Evolutionary conservation across 2,797 vertebrate genomes (phyloP).

Genomic region (Simalia tracyae): DNA sequence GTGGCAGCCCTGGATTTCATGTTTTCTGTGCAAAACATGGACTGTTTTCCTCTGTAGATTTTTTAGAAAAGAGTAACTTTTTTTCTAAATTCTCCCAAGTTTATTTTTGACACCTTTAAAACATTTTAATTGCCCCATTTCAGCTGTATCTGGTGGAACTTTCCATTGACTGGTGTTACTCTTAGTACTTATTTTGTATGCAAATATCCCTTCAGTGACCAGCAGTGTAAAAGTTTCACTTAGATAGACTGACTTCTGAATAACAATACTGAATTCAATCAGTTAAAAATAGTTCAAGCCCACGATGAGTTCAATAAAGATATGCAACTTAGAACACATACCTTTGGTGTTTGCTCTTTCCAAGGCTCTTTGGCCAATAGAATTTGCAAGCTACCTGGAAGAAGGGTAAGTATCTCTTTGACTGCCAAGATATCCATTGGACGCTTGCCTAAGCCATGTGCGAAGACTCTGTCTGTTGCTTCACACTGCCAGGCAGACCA

Average conservation of each 20-base stretch:
- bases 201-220: background rate
- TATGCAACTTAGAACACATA: conserved; percentile 47
- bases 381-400: conserved; percentile 80
- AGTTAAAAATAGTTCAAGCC: background rate
- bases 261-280: background rate
- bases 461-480: conserved; percentile 19
- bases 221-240: background rate
- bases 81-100: background rate
- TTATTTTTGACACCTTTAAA: background rate
- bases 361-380: conserved; percentile 90
- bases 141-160: background rate
- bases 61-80: background rate
- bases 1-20: background rate
- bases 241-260: background rate
- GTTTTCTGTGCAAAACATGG: background rate
- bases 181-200: background rate
- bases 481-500: conserved; percentile 82
- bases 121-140: background rate
- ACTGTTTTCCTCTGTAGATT: background rate
- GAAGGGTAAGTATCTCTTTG: conserved; percentile 76
- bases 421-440: conserved; percentile 66
- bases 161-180: background rate
- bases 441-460: conserved; percentile 72
- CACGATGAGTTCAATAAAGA: background rate
- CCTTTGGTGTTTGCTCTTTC: conserved; percentile 87